Conservation (phyloP, 2,888 invertebrate genomes). For the Teinopalpus imperialis region DNA sequence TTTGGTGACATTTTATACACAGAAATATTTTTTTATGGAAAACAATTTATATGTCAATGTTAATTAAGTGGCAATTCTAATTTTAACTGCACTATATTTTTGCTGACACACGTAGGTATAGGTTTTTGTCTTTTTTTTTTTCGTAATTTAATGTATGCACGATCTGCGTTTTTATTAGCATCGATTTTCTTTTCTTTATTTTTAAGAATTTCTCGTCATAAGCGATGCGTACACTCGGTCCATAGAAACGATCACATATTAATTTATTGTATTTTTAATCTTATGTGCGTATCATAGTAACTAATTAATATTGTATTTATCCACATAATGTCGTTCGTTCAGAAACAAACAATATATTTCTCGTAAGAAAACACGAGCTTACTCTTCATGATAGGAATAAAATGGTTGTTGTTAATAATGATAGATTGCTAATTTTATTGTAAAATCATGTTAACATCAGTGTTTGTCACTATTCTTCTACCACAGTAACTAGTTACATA, state of each 20-base stretch:
- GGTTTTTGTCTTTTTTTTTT: constrained; percentile 60
- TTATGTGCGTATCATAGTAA: too few relatives aligned
- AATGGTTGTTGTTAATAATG: constrained; percentile 24
- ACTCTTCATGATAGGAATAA: constrained; percentile 22
- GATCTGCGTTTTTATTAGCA: constrained; percentile 79
- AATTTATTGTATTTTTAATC: constrained; percentile 51
- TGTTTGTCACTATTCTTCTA: constrained; percentile 33
- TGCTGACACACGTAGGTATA: constrained; percentile 79
- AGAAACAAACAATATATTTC: not conserved
- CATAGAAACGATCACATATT: constrained; percentile 49
- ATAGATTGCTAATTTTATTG: constrained; percentile 20
- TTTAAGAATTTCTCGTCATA: constrained; percentile 49
- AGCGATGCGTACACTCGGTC: constrained; percentile 49
- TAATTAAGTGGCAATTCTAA: constrained; percentile 79
- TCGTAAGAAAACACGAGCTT: constrained; percentile 17
- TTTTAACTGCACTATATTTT: constrained; percentile 79
- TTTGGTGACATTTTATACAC: constrained; percentile 77
- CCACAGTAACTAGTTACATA: constrained; percentile 48
- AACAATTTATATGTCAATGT: constrained; percentile 75
- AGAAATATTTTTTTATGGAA: constrained; percentile 80
- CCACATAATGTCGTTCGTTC: too few relatives aligned
- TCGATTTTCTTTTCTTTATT: constrained; percentile 51
- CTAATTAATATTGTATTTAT: too few relatives aligned
- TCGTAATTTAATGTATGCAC: constrained; percentile 77
- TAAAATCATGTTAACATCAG: constrained; percentile 9